Base-by-base conservation (phyloP, 1,140 invertebrate species). In the Papilio xuthus region DNA sequence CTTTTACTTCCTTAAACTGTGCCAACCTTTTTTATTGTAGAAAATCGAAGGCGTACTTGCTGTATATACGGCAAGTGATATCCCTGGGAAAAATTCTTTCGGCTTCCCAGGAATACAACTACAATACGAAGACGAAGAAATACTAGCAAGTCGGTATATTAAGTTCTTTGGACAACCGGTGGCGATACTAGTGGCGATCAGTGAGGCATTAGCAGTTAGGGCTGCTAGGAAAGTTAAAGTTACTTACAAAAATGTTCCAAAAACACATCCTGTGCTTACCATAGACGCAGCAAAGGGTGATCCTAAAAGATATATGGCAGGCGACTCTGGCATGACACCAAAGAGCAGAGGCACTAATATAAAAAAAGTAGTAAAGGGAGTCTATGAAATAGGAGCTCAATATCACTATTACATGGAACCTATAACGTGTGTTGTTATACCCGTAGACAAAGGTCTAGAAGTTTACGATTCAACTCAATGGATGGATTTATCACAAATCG, bases 121-220 rank as follows among this genome's bases (percentile, higher is more conserved):
- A 1, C 74, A 89, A 73, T 81, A 77, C 4, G 92, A 94, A 79
- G 89, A 94, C 47, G 95, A 95, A 90, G 94, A 95, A 83, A 94
- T 95, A 60, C 92, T 96, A 70, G 95, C 94, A 47, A 85, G 88
- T 41, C 88, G 86, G 1, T 88, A 88, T 8, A 95, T 97, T 0
- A 85, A 93, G 32, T 97, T 95, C 85, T 96, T 96, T 67, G 96
- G 96, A 1, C 97, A 98, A 89, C 95, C 97, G 0, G 86, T 97
- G 3, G 97, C 97, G 0, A 91, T 98, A 8, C 90, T 98, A 0
- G 95, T 96, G 0, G 97, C 97, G 0, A 86, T 94, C 42, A 95
- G 93, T 50, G 94, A 96, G 80, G 91, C 94, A 23, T 82, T 95
- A 67, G 97, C 97, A 4, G 93, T 95, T 3, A 92, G 95, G 15